Conservation (phyloP, 1,140 invertebrate genomes). For the Chironomus striatipennis region DNA sequence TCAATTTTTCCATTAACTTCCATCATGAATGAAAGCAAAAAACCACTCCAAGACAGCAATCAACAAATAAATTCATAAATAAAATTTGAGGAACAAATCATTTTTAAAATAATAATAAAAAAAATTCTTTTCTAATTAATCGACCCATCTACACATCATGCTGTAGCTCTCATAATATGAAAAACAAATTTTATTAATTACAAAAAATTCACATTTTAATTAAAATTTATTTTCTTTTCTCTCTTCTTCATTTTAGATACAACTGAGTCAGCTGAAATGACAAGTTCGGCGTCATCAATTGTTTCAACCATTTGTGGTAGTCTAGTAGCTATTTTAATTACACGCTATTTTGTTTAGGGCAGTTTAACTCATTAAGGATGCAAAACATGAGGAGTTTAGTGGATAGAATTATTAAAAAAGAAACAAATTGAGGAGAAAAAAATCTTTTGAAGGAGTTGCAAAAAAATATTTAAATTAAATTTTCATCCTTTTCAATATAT, state of each 20-base stretch:
- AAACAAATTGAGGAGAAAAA: no score
- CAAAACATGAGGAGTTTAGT: no score
- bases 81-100: no score
- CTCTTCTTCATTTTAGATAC: not conserved
- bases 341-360: not conserved
- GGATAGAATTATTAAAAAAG: no score
- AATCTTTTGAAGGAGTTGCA: no score
- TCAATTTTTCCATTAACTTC: no score
- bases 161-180: constrained; percentile 5
- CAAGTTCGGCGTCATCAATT: not conserved
- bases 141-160: not conserved
- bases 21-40: no score
- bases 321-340: not conserved
- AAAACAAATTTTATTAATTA: not conserved
- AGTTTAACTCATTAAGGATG: not conserved
- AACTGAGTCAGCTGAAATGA: not conserved
- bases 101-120: not conserved
- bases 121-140: constrained; percentile 3
- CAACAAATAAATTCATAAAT: no score
- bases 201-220: not conserved
- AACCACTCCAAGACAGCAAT: no score
- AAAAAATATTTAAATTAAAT: no score
- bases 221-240: not conserved
- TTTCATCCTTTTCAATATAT: no score
- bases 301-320: not conserved